Conservation (phyloP, 2,888 invertebrate species). For the Ormyrus labotus region DNA sequence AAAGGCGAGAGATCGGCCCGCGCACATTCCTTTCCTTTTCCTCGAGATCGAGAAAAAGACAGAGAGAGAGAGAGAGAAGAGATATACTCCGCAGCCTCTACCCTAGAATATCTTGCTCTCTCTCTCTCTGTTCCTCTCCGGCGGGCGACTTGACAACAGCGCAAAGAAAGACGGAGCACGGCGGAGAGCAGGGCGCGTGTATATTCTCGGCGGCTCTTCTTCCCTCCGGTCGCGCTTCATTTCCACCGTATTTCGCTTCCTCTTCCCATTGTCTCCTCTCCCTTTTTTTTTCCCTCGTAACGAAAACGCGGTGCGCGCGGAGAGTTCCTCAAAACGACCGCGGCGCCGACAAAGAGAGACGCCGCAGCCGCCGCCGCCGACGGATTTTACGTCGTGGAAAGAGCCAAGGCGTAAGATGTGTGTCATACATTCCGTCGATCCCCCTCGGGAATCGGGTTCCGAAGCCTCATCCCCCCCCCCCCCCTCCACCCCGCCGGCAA, state of each 20-base stretch:
- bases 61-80: background rate
- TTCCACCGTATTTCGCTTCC: background rate
- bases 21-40: constrained; percentile 44
- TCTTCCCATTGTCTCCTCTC: background rate
- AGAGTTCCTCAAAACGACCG: too few species aligned
- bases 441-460: too few species aligned
- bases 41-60: constrained; percentile 6
- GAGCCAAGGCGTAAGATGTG: background rate
- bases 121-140: too few species aligned
- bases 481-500: too few species aligned
- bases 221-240: constrained; percentile 1
- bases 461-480: too few species aligned
- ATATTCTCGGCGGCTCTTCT: background rate
- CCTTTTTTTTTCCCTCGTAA: background rate
- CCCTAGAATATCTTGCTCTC: too few species aligned
- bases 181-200: background rate
- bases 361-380: too few species aligned
- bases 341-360: too few species aligned
- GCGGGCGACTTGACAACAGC: constrained; percentile 8
- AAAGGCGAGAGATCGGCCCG: constrained; percentile 4
- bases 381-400: background rate
- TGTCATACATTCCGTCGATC: too few species aligned
- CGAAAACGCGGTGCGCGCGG: too few species aligned
- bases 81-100: background rate
- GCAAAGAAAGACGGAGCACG: background rate